Evolutionary conservation across 2,797 vertebrate genomes (phyloP), one percentile per base, ranked within the genome.

Genomic region (Triplophysa bombifrons): DNA sequence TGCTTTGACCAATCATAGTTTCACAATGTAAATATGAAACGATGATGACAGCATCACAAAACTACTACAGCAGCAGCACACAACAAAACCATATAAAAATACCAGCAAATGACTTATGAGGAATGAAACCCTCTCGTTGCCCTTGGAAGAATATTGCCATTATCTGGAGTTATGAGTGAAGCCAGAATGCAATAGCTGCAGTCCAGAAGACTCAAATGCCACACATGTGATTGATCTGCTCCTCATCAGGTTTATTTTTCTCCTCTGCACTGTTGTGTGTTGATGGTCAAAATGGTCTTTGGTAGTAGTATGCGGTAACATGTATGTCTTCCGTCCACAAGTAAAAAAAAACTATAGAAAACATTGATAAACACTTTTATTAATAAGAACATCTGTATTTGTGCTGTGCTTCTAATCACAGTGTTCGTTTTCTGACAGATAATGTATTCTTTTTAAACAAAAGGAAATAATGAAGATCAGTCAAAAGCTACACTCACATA

Each of bases 81-180:
- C 13, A 48, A 48, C 11, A 48, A 22, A 58, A 58, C 20, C 20
- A 22, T 58, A 41, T 41, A 41, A 41, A 41, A 41, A 25, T 22
- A 22, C 80, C 74, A 80, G 60, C 25, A 67, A 25, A 48, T 13
- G 25, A 79, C 64, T 22, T 14, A 74, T 41, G 20, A 75, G 3
- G 34, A 38, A 76, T 65, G 68, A 70, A 66, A 67, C 38, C 25
- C 70, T 50, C 19, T 53, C 17, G 68, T 7, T 82, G 53, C 30
- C 76, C 78, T 74, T 81, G 79, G 56, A 74, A 63, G 69, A 17
- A 38, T 66, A 56, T 78, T 73, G 20, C 4, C 51, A 16, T 58
- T 70, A 30, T 55, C 61, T 10, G n/a, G 66, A 82, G 70, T 77
- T 82, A 69, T 76, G 63, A 74, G 50, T n/a, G 16, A 25, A 8